These are phyloP conservation scores for Drosophila diplacantha DNA, from an alignment of 2,888 invertebrate genomes.

Conservation along the genomic window DNA sequence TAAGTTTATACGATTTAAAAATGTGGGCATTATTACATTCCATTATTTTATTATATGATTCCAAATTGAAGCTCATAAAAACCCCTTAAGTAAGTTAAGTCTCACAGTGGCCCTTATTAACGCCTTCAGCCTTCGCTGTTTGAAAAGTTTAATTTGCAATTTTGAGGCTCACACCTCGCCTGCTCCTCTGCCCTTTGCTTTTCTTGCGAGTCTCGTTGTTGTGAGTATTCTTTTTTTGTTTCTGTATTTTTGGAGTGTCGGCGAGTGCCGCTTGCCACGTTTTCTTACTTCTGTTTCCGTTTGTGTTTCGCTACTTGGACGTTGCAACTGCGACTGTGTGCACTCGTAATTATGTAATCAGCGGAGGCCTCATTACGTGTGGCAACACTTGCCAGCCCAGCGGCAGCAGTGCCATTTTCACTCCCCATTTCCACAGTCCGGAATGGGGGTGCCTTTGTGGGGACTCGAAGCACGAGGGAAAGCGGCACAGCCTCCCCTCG, in stretches of 20 bases:
- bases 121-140: slow-evolving; percentile 2
- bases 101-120: neutral
- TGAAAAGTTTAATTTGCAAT: slow-evolving; percentile 31
- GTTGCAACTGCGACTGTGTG: slow-evolving; percentile 47
- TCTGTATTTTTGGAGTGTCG: slow-evolving; percentile 41
- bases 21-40: neutral
- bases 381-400: slow-evolving; percentile 51
- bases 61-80: neutral
- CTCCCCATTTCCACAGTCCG: slow-evolving; percentile 5
- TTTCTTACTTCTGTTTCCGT: slow-evolving; percentile 58
- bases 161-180: slow-evolving; percentile 17
- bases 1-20: too few relatives aligned
- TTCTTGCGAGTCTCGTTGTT: slow-evolving; percentile 6
- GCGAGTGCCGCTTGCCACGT: slow-evolving; percentile 48
- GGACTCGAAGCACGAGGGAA: neutral
- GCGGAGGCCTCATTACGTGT: slow-evolving; percentile 66
- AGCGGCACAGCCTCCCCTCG: slow-evolving; percentile 4
- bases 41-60: neutral
- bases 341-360: slow-evolving; percentile 70
- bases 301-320: slow-evolving; percentile 35
- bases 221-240: slow-evolving; percentile 18
- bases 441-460: neutral
- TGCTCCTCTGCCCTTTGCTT: slow-evolving; percentile 17
- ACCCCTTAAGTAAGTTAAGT: neutral
- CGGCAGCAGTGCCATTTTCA: slow-evolving; percentile 16